These are phyloP conservation scores for Ptychobarbus kaznakovi DNA, from an alignment of 2,797 vertebrate genomes.

Conservation along the genomic window DNA sequence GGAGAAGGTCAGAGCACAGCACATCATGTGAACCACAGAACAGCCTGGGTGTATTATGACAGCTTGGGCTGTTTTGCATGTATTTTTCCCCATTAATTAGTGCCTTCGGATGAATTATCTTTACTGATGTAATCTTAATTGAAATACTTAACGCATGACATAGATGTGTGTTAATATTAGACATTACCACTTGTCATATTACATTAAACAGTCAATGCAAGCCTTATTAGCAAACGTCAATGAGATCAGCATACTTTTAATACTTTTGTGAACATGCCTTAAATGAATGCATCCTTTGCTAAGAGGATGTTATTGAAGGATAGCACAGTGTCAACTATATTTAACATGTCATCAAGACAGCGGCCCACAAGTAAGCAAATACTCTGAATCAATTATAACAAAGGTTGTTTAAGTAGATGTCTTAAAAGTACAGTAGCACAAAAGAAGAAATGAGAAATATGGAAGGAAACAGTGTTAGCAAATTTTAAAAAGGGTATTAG, in stretches of 20 bases:
- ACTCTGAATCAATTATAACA: neutral
- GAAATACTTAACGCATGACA: constrained; percentile 11
- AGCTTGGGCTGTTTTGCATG: neutral
- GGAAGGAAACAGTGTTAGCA: neutral
- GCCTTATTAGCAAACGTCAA: neutral
- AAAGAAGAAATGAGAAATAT: neutral
- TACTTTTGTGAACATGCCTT: neutral
- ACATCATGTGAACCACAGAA: neutral
- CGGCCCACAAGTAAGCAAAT: neutral
- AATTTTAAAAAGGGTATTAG: neutral
- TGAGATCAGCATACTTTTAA: neutral
- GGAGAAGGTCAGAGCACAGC: constrained; percentile 14
- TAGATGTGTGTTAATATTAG: neutral
- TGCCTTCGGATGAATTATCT: neutral
- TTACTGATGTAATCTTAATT: constrained; percentile 34
- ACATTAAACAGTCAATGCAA: neutral
- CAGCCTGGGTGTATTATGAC: neutral
- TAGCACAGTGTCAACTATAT: neutral
- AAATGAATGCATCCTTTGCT: neutral
- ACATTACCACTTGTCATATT: neutral
- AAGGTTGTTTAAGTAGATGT: neutral
- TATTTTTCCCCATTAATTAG: constrained; percentile 10
- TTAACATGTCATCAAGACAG: neutral
- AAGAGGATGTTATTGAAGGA: neutral
- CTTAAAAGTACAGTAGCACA: neutral